Conservation (phyloP, 1,140 invertebrate genomes). For the Metopolophium dirhodum region DNA sequence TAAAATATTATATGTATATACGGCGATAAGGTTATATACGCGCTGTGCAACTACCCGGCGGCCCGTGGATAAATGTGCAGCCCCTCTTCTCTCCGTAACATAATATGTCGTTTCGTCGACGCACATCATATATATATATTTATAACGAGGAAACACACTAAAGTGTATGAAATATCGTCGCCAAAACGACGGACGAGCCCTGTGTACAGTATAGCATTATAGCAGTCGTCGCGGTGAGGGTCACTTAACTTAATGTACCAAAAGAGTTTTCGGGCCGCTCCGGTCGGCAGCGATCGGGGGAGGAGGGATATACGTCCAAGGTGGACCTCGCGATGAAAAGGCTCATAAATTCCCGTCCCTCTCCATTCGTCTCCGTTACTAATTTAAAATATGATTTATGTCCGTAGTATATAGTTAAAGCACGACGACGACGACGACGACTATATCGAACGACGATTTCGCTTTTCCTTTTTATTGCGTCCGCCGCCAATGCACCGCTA, state of each 20-base stretch:
- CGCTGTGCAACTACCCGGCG: background rate
- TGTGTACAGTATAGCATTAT: background rate
- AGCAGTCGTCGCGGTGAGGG: constrained; percentile 41
- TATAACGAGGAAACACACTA: constrained; percentile 10
- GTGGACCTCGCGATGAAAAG: constrained; percentile 46
- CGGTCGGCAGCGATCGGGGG: background rate
- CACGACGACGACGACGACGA: constrained; percentile 29
- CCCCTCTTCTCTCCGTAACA: constrained; percentile 16
- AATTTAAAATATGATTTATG: constrained; percentile 57
- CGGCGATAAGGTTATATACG: background rate
- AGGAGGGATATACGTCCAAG: background rate
- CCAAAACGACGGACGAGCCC: constrained; percentile 39
- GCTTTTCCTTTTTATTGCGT: constrained; percentile 55
- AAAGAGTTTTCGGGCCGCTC: constrained; percentile 54
- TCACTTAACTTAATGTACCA: constrained; percentile 57
- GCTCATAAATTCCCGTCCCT: constrained; percentile 54
- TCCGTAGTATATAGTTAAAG: constrained; percentile 45
- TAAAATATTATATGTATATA: constrained; percentile 1
- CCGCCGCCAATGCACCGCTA: constrained; percentile 38
- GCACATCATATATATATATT: background rate
- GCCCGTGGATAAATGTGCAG: background rate
- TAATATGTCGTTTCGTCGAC: constrained; percentile 29
- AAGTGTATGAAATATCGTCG: constrained; percentile 53
- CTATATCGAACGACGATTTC: constrained; percentile 47
- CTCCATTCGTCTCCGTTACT: constrained; percentile 52